phyloP scores from a whole-genome alignment of 1,140 invertebrate species.

The Oryzaephilus surinamensis region DNA sequence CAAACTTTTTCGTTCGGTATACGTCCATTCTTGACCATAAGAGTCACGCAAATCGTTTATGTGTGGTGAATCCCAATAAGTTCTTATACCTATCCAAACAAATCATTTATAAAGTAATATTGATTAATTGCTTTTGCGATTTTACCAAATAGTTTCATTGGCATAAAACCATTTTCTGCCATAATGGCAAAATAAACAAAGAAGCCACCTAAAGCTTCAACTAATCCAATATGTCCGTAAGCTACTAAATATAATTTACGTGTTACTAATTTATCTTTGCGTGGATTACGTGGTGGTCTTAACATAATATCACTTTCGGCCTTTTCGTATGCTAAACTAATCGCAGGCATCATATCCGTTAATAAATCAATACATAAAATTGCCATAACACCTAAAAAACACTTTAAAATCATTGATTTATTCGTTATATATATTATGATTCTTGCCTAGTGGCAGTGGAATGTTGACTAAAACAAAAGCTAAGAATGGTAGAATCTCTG shows the following conservation, averaged over 20 bases:
- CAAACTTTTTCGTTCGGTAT: constrained; percentile 61
- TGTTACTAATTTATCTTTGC: constrained; percentile 68
- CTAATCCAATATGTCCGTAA: constrained; percentile 79
- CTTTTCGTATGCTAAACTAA: constrained; percentile 79
- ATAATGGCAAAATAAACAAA: constrained; percentile 80
- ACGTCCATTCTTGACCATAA: constrained; percentile 76
- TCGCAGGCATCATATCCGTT: constrained; percentile 74
- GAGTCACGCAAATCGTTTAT: constrained; percentile 65
- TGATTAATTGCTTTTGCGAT: no score
- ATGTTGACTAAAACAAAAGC: constrained; percentile 73
- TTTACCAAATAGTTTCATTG: constrained; percentile 47
- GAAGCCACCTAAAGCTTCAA: constrained; percentile 79
- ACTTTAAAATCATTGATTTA: neutral
- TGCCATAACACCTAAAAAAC: constrained; percentile 25
- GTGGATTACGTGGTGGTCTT: constrained; percentile 64
- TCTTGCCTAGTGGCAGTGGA: constrained; percentile 76
- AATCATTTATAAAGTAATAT: no score
- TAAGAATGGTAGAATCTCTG: constrained; percentile 88
- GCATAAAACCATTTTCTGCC: constrained; percentile 75
- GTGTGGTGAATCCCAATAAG: constrained; percentile 60
- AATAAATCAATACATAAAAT: constrained; percentile 85
- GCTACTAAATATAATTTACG: constrained; percentile 37
- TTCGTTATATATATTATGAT: constrained; percentile 22
- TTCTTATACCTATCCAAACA: constrained; percentile 58
- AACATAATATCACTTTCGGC: constrained; percentile 84